phyloP scores from a whole-genome alignment of 2,888 invertebrate species.

The Maniola hyperantus region DNA sequence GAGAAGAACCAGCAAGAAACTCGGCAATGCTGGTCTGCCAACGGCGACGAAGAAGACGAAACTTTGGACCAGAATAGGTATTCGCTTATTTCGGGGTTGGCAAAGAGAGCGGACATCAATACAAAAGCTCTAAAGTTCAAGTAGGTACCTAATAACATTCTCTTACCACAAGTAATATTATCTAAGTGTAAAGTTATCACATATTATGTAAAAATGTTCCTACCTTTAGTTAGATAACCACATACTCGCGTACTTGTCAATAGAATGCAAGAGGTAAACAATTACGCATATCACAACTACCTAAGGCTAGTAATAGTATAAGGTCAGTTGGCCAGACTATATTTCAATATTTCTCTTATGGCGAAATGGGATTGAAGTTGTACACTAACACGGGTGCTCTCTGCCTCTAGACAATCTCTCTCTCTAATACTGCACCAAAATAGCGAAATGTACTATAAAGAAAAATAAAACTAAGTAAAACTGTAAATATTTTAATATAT shows the following conservation, averaged over 20 bases:
- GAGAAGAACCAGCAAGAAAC: no score
- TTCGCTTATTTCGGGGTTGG: background rate
- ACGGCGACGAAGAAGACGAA: no score
- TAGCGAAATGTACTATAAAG: no score
- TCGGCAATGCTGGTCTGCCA: no score
- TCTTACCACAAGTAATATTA: background rate
- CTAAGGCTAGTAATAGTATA: background rate
- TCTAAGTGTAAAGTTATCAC: slow-evolving; percentile 4
- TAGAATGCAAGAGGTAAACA: background rate
- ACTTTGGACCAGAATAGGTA: background rate
- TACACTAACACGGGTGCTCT: no score
- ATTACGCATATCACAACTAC: background rate
- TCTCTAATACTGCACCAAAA: no score
- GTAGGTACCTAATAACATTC: slow-evolving; percentile 4
- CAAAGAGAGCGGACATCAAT: background rate
- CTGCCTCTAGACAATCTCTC: no score
- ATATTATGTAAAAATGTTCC: background rate
- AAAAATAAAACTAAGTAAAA: no score
- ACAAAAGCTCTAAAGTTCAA: slow-evolving; percentile 10
- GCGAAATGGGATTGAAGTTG: no score
- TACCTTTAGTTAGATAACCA: background rate
- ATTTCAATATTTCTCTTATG: slow-evolving; percentile 2
- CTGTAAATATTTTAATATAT: no score
- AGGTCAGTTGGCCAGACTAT: slow-evolving; percentile 12
- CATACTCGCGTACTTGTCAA: background rate